Evolutionary conservation across 2,797 vertebrate genomes (phyloP), one percentile per base, ranked within the genome.

Genomic region (Oreortyx pictus): DNA sequence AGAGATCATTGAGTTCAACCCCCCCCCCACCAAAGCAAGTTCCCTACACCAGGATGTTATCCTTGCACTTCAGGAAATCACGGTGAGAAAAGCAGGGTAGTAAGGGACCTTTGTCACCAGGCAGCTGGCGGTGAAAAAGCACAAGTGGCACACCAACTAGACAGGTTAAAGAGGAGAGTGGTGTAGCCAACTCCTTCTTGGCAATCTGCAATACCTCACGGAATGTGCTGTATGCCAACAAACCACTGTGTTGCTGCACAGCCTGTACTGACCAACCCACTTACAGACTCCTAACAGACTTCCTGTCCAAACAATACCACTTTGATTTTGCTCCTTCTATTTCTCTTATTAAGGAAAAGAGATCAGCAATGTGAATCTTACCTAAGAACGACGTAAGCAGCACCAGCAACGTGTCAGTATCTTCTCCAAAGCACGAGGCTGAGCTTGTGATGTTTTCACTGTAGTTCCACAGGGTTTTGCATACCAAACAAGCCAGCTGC

Each of bases 401-500:
- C 74, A 96, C 44, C 61, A 98, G 89, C 85, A 99, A 97, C 0
- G 78, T 91, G 47, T 92, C 54, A 16, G 95, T 94, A 70, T 98
- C 97, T 86, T 97, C 95, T 74, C 96, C 97, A 22, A 98, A 97
- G 84, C 96, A 97, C 0, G 94, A 92, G 6, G 89, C 94, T 4
- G 44, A 65, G 20, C 50, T 96, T 4, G 85, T 82, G 57, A 91
- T 87, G 29, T 97, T 96, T 61, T 98, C 98, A 44, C 97, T 98
- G 96, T 98, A 97, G 97, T 99, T 99, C 99, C 99, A 99, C 90
- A 99, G 87, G 6, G 98, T 98, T 97, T 99, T 99, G 97, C 99
- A 99, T 73, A 98, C 96, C 96, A 99, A 97, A 64, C 98, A 98
- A 14, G 98, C 98, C 96, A 99, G 96, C 97, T 99, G 98, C 99